Percentiles rank a stretch among this genome's conserved stretches.
These are phyloP conservation scores for Hirundichthys speculiger DNA, from an alignment of 2,113 vertebrate species.

Conservation along the genomic window DNA sequence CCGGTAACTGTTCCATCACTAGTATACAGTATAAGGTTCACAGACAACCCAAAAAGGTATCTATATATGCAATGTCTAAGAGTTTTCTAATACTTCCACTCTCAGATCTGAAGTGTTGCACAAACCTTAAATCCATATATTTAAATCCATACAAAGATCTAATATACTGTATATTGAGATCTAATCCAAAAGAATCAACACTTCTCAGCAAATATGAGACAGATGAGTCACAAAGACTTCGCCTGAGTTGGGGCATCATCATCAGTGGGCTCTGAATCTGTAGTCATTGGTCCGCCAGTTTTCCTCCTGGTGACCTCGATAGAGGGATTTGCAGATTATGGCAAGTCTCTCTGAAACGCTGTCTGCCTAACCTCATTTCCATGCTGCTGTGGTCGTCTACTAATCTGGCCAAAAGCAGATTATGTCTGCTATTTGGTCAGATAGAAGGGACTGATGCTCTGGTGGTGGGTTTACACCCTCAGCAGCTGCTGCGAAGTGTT, in stretches of 20 bases:
- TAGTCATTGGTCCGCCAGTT: background rate
- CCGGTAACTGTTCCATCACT: too few species aligned
- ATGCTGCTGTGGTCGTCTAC: conserved; percentile 54
- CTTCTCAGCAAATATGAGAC: too few species aligned
- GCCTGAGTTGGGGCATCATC: background rate
- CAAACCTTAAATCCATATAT: too few species aligned
- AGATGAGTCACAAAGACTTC: background rate
- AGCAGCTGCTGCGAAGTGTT: conserved; percentile 44
- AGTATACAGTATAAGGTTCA: too few species aligned
- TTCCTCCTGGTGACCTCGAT: conserved; percentile 59
- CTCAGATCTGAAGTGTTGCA: too few species aligned
- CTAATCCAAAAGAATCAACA: too few species aligned
- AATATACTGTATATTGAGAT: too few species aligned
- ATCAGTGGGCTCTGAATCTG: background rate
- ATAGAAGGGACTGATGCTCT: conserved; percentile 34
- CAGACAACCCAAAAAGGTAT: too few species aligned
- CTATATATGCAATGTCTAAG: too few species aligned
- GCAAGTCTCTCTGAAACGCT: conserved; percentile 47
- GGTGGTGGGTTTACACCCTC: conserved; percentile 32
- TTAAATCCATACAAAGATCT: too few species aligned
- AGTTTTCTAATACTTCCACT: too few species aligned
- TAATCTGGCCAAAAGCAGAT: conserved; percentile 76
- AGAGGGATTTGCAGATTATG: conserved; percentile 70
- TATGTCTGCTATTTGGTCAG: conserved; percentile 51
- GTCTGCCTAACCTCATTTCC: conserved; percentile 68